Evolutionary conservation across 2,888 invertebrate genomes (phyloP).

Genomic region (Orthosia incerta): DNA sequence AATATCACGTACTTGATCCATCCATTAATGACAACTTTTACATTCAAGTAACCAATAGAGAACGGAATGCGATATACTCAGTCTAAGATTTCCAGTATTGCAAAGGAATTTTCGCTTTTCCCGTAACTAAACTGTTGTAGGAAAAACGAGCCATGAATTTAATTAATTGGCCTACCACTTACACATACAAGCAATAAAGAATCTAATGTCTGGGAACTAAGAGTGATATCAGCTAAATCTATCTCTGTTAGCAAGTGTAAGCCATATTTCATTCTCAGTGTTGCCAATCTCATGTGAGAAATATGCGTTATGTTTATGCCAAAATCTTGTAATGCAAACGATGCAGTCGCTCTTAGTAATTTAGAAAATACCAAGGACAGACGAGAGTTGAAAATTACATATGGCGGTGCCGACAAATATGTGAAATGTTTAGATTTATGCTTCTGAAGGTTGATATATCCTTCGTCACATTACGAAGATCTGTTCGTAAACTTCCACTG

Average conservation of each 20-base stretch:
- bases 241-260: constrained; percentile 34
- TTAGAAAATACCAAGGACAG: constrained; percentile 48
- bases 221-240: constrained; percentile 7
- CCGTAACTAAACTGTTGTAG: constrained; percentile 72
- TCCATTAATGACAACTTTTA: constrained; percentile 76
- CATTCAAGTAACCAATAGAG: constrained; percentile 72
- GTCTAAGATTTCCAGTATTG: constrained; percentile 58
- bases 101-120: constrained; percentile 80
- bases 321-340: constrained; percentile 49
- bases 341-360: constrained; percentile 48
- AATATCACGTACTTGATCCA: constrained; percentile 58
- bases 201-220: constrained; percentile 12
- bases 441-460: background rate
- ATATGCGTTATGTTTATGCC: constrained; percentile 57
- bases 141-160: constrained; percentile 83
- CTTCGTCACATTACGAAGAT: constrained; percentile 13
- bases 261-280: constrained; percentile 44
- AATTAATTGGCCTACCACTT: constrained; percentile 80
- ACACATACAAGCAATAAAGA: constrained; percentile 19
- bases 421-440: constrained; percentile 35
- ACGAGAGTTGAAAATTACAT: constrained; percentile 2
- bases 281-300: constrained; percentile 61
- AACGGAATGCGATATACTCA: constrained; percentile 73
- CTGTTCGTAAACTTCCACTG: background rate
- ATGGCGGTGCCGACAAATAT: constrained; percentile 18